Evolutionary conservation across 2,888 invertebrate genomes (phyloP).

Genomic region (Tetragonula carbonaria): DNA sequence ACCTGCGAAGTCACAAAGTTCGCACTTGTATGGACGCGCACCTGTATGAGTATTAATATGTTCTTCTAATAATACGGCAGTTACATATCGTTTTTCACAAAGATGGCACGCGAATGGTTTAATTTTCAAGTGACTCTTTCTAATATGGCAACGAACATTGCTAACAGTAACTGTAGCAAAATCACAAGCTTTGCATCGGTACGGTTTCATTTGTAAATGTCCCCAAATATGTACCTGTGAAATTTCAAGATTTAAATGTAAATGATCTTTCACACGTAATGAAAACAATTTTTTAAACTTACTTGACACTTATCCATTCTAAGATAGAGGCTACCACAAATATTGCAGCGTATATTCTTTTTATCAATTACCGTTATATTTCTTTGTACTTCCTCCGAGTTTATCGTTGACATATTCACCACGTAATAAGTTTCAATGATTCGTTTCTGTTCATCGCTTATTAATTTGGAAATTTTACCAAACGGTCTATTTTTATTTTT

Average conservation of each 20-base stretch:
- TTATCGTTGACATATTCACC: conserved; percentile 73
- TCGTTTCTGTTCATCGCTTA: conserved; percentile 75
- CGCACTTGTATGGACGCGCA: conserved; percentile 73
- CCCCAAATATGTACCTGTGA: conserved; percentile 78
- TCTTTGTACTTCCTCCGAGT: conserved; percentile 67
- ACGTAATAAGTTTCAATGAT: conserved; percentile 74
- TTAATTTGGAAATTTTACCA: conserved; percentile 75
- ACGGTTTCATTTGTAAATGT: conserved; percentile 78
- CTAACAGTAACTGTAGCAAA: conserved; percentile 78
- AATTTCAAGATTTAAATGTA: neutral
- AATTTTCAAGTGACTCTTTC: conserved; percentile 79
- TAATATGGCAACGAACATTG: conserved; percentile 78
- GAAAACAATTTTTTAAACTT: conserved; percentile 24
- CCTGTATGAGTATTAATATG: conserved; percentile 79
- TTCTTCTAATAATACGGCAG: conserved; percentile 75
- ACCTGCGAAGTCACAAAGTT: conserved; percentile 73
- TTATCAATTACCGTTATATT: conserved; percentile 68
- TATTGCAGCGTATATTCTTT: conserved; percentile 73
- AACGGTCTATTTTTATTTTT: conserved; percentile 62
- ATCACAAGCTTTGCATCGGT: conserved; percentile 74
- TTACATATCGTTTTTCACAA: conserved; percentile 75
- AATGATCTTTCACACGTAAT: neutral
- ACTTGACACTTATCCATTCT: conserved; percentile 78
- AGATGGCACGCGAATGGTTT: conserved; percentile 76
- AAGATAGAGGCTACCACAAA: conserved; percentile 71